phyloP scores from a whole-genome alignment of 2,888 invertebrate genomes.

The Diabrotica balteata region DNA sequence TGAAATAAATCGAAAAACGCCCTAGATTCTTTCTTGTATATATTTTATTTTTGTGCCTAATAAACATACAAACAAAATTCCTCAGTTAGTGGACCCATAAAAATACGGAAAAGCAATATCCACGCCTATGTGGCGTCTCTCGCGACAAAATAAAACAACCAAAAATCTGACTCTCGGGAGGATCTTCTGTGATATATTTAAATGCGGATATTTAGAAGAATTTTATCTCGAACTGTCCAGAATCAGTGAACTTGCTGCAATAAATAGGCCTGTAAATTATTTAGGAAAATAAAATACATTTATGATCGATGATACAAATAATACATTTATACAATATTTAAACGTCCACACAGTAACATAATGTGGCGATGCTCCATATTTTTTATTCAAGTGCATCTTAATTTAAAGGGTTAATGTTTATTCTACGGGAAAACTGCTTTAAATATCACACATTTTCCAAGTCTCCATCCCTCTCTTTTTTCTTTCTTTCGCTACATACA shows the following conservation, averaged over 20 bases:
- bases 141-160: slow-evolving; percentile 9
- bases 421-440: no score
- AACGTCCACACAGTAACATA: no score
- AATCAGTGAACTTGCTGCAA: not conserved
- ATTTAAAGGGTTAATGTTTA: no score
- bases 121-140: slow-evolving; percentile 10
- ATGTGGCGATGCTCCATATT: no score
- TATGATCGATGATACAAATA: no score
- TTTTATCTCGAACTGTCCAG: slow-evolving; percentile 3
- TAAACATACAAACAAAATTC: slow-evolving; percentile 18
- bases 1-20: not conserved
- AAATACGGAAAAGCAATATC: slow-evolving; percentile 12
- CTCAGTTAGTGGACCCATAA: slow-evolving; percentile 1
- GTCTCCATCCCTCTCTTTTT: no score
- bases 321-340: no score
- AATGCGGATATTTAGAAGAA: slow-evolving; percentile 5
- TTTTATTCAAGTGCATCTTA: no score
- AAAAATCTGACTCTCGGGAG: slow-evolving; percentile 6
- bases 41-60: not conserved
- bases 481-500: no score
- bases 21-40: not conserved
- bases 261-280: not conserved
- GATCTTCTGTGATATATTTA: slow-evolving; percentile 18
- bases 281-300: no score
- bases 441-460: no score